Evolutionary conservation across 2,888 invertebrate genomes (phyloP).

Genomic region (Parascotia fuliginaria): DNA sequence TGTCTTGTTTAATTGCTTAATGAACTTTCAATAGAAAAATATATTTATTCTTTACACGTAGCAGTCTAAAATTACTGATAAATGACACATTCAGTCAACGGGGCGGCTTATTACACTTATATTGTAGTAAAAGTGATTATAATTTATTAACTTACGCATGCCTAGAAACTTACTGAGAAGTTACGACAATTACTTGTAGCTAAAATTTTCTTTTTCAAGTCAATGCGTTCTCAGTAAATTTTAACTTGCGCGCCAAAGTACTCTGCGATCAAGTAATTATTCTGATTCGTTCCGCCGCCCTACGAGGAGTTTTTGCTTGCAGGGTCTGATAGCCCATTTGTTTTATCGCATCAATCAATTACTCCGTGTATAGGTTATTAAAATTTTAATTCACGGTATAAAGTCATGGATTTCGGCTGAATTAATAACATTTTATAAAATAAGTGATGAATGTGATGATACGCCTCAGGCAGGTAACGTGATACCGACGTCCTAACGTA

Average conservation of each 20-base stretch:
- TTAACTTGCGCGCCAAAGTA: slow-evolving; percentile 46
- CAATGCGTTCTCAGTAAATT: slow-evolving; percentile 25
- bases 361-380: slow-evolving; percentile 65
- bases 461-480: slow-evolving; percentile 69
- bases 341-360: slow-evolving; percentile 79
- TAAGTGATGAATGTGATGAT: slow-evolving; percentile 75
- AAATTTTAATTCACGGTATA: slow-evolving; percentile 68
- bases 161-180: neutral
- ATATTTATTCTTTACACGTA: slow-evolving; percentile 25
- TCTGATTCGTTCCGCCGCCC: slow-evolving; percentile 63
- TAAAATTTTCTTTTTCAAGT: slow-evolving; percentile 12
- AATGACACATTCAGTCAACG: slow-evolving; percentile 13
- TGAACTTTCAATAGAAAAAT: slow-evolving; percentile 44
- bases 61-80: slow-evolving; percentile 11
- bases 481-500: slow-evolving; percentile 63
- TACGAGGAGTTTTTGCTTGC: slow-evolving; percentile 51
- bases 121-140: slow-evolving; percentile 10
- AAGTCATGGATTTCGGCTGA: slow-evolving; percentile 55
- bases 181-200: neutral
- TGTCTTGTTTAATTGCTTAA: slow-evolving; percentile 59
- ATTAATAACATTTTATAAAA: slow-evolving; percentile 72
- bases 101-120: slow-evolving; percentile 9
- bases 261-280: slow-evolving; percentile 63
- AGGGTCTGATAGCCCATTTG: slow-evolving; percentile 60
- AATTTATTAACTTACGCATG: slow-evolving; percentile 4